Conservation (phyloP, 2,888 invertebrate species). For the Phyllotreta striolata region DNA sequence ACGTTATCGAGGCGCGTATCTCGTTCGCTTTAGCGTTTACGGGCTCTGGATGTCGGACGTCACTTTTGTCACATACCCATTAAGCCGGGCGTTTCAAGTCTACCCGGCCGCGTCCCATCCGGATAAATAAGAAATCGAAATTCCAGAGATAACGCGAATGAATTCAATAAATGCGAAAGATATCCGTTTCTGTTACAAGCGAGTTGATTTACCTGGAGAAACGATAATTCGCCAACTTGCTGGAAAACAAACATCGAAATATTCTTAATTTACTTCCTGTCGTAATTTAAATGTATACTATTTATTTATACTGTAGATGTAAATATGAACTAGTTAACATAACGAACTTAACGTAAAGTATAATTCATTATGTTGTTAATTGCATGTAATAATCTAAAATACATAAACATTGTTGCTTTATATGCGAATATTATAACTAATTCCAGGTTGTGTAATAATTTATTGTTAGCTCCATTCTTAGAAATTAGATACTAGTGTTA, state of each 20-base stretch:
- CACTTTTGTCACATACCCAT: constrained; percentile 40
- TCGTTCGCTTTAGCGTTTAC: constrained; percentile 19
- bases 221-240: background rate
- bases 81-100: constrained; percentile 33
- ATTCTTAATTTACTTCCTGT: no score
- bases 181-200: background rate
- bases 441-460: constrained; percentile 11
- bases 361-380: no score
- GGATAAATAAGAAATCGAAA: constrained; percentile 18
- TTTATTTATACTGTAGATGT: no score
- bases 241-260: no score
- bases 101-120: background rate
- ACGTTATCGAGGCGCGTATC: constrained; percentile 42
- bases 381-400: no score
- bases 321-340: no score
- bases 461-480: no score
- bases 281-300: no score
- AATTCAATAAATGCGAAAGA: background rate
- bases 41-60: constrained; percentile 36
- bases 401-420: no score
- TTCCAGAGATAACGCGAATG: background rate
- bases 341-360: no score
- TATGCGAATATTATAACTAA: no score
- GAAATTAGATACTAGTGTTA: constrained; percentile 12
- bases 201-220: background rate